Evolutionary conservation across 1,140 invertebrate species (phyloP), one percentile per base, ranked within the genome.

Genomic region (Drosophila ananassae): DNA sequence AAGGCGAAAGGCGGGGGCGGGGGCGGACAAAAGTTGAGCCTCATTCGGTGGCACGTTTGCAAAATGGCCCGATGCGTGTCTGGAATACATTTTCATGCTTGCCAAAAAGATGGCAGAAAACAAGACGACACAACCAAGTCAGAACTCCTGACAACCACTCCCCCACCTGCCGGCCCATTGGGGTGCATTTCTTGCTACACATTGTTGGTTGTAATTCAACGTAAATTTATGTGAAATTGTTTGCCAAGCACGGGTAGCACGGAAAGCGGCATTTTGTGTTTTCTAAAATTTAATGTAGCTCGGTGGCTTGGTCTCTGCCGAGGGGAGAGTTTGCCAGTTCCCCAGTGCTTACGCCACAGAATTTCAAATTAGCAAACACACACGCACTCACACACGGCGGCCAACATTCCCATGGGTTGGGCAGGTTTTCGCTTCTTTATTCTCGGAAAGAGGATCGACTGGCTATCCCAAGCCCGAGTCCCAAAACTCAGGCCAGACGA

Each of bases 1-100:
- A 37, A 17, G 13, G 17, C 17, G 17, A 17, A 17, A 17, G 17
- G 17, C 17, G 47, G 37, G 1, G 13, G 48, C 34, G 7, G 37
- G 4, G 7, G 44, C 54, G 41, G 9, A 24, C 34, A 25, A 50
- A 56, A 50, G 46, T 51, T 63, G 67, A 78, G 71, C 52, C 80
- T 85, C 85, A 84, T 89, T 89, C 80, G 69, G 73, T 90, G 84
- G 84, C 84, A 89, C 84, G 84, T 89, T 89, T 89, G 84, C 84
- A 84, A 89, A 89, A 89, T 89, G 84, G 80, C 80, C 48, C 71
- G 60, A 89, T 89, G 84, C 84, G 84, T 89, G 84, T 84, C 84
- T 84, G 63, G 84, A 89, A 89, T 89, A 89, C 84, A 89, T 89
- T 89, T 89, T 77, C 76, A 62, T 82, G 68, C 82, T 89, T 89